A percentile compares a stretch with the other conserved stretches of the same genome.
Evolutionary conservation across 2,113 vertebrate species (phyloP).

Genomic region (Lampris megalopsis): DNA sequence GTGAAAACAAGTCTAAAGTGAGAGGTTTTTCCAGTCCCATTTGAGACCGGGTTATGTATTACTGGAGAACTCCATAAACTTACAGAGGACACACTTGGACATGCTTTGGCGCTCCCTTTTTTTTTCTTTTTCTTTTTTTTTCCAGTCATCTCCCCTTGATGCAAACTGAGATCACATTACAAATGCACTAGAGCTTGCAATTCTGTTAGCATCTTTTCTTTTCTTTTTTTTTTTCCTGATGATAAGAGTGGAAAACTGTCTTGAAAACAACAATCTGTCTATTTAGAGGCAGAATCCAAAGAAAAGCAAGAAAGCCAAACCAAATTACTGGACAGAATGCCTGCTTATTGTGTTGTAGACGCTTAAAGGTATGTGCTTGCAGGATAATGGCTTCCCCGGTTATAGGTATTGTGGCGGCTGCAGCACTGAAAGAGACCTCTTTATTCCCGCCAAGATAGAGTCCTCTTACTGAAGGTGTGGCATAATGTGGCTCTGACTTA

Average conservation of each 20-base stretch:
- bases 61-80: slow-evolving; percentile 21
- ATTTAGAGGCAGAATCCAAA: slow-evolving; percentile 68
- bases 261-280: slow-evolving; percentile 57
- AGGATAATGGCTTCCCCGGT: slow-evolving; percentile 73
- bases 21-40: slow-evolving; percentile 52
- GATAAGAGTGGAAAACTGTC: slow-evolving; percentile 23
- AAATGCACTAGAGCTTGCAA: slow-evolving; percentile 22
- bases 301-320: slow-evolving; percentile 61
- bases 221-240: no score
- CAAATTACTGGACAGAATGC: slow-evolving; percentile 68
- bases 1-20: slow-evolving; percentile 60
- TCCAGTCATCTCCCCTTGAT: slow-evolving; percentile 5
- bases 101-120: slow-evolving; percentile 8
- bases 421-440: slow-evolving; percentile 72
- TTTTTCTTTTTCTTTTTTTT: slow-evolving; percentile 29
- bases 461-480: slow-evolving; percentile 76
- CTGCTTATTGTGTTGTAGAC: slow-evolving; percentile 72
- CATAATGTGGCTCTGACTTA: slow-evolving; percentile 69
- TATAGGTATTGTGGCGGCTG: slow-evolving; percentile 60
- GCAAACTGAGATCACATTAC: slow-evolving; percentile 25
- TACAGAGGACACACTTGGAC: slow-evolving; percentile 51
- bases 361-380: slow-evolving; percentile 74
- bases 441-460: slow-evolving; percentile 66
- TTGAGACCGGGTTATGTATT: slow-evolving; percentile 48
- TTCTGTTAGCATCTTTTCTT: slow-evolving; percentile 8